Evolutionary conservation across 2,797 vertebrate genomes (phyloP).

Genomic region (Antennarius maculatus): DNA sequence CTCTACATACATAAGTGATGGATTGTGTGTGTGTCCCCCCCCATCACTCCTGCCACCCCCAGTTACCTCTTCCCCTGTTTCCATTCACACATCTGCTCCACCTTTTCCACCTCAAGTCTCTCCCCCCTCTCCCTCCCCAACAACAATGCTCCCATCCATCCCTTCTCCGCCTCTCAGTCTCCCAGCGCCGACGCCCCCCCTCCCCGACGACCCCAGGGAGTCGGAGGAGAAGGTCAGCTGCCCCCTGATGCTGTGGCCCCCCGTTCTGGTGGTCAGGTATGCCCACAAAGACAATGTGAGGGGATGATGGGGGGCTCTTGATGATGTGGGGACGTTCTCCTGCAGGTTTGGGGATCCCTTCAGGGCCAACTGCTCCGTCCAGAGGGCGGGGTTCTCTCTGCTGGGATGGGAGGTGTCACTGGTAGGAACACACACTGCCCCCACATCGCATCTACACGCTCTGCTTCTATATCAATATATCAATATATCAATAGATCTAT

Average conservation of each 20-base stretch:
- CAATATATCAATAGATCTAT: too few species aligned
- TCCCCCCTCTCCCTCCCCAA: slow-evolving; percentile 15
- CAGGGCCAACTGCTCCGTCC: slow-evolving; percentile 62
- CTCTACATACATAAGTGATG: slow-evolving; percentile 1
- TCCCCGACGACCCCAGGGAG: background rate
- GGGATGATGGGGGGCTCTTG: too few species aligned
- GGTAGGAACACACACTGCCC: slow-evolving; percentile 35
- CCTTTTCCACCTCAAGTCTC: slow-evolving; percentile 28
- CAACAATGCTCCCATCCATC: slow-evolving; percentile 4
- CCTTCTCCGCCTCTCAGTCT: slow-evolving; percentile 11
- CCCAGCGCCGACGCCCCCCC: background rate
- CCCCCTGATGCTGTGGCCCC: slow-evolving; percentile 53
- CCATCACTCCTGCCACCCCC: slow-evolving; percentile 19
- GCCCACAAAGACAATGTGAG: background rate
- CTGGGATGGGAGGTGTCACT: slow-evolving; percentile 51
- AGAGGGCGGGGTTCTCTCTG: accelerated
- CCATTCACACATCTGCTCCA: slow-evolving; percentile 22
- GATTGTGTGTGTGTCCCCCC: slow-evolving; percentile 10
- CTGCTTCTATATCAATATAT: background rate
- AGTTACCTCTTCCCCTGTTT: slow-evolving; percentile 54
- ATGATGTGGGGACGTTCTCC: background rate
- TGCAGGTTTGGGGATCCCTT: slow-evolving; percentile 68
- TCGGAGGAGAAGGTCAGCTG: slow-evolving; percentile 2
- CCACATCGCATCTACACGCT: background rate
- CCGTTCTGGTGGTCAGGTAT: slow-evolving; percentile 71